Conservation (phyloP, 2,888 invertebrate species). For the Zygaena filipendulae region DNA sequence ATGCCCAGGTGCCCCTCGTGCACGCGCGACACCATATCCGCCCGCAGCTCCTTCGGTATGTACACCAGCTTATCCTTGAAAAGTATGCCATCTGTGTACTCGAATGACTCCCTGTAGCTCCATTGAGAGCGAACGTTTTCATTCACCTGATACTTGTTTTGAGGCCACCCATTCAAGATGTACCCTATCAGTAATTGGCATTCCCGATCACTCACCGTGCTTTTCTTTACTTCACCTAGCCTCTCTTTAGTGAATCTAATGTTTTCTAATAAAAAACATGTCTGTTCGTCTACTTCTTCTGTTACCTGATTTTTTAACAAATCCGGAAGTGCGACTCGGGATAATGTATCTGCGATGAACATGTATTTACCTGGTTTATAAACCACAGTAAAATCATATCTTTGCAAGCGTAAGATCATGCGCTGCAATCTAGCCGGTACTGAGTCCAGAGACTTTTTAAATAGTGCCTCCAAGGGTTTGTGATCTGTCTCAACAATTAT, state of each 20-base stretch:
- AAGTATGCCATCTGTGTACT: slow-evolving; percentile 16
- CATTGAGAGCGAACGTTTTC: slow-evolving; percentile 5
- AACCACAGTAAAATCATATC: slow-evolving; percentile 16
- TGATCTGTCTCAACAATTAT: slow-evolving; percentile 21
- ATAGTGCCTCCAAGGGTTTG: too few relatives aligned
- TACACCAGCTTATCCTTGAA: slow-evolving; percentile 18
- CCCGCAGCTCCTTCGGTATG: slow-evolving; percentile 16
- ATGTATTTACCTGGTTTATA: slow-evolving; percentile 22
- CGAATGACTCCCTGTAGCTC: slow-evolving; percentile 11
- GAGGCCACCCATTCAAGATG: slow-evolving; percentile 19
- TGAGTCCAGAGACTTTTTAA: slow-evolving; percentile 17
- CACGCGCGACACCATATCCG: slow-evolving; percentile 16
- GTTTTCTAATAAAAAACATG: slow-evolving; percentile 14
- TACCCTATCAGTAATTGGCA: slow-evolving; percentile 11
- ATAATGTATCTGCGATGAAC: slow-evolving; percentile 20
- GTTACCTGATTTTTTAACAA: slow-evolving; percentile 9
- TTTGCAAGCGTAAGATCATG: slow-evolving; percentile 20
- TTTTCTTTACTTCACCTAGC: slow-evolving; percentile 10
- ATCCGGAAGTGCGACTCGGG: slow-evolving; percentile 16
- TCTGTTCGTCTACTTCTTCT: slow-evolving; percentile 11
- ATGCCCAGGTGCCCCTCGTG: slow-evolving; percentile 24
- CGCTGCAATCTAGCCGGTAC: slow-evolving; percentile 19
- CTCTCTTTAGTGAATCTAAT: slow-evolving; percentile 12
- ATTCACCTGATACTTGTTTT: slow-evolving; percentile 12
- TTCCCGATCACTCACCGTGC: slow-evolving; percentile 9